phyloP scores from a whole-genome alignment of 64 coral and sea anemone genomes.

The Anthopleura sola region DNA sequence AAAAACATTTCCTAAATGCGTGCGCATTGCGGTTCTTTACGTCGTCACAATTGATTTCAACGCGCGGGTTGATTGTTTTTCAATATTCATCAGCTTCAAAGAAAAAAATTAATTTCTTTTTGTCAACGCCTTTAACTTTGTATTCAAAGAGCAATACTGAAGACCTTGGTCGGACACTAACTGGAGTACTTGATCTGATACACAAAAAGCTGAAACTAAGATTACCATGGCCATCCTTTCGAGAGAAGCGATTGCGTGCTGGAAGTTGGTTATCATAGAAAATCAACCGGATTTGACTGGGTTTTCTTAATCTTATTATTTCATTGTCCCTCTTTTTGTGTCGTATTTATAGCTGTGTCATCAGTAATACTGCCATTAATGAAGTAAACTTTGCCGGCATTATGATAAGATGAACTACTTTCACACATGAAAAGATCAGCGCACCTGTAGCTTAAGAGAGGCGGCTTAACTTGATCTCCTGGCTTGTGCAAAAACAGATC shows the following conservation, averaged over 20 bases:
- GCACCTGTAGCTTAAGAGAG: background rate
- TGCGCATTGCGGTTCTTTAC: background rate
- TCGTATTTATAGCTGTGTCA: background rate
- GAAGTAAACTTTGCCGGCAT: background rate
- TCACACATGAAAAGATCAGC: background rate
- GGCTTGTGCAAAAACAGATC: background rate
- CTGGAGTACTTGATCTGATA: background rate
- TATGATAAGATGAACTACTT: background rate
- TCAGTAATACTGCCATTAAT: background rate
- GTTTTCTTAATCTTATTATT: background rate
- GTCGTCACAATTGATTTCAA: no score
- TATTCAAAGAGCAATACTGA: background rate
- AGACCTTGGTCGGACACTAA: background rate
- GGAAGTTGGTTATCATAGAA: background rate
- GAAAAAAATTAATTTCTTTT: background rate
- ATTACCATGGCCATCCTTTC: background rate
- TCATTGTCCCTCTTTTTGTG: background rate
- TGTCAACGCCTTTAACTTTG: background rate
- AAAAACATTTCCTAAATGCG: background rate
- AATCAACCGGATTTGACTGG: background rate
- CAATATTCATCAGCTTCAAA: background rate
- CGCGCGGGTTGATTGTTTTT: no score
- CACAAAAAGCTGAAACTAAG: background rate
- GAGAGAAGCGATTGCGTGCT: background rate
- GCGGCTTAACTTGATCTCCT: background rate